Evolutionary conservation across 2,888 invertebrate genomes (phyloP), one percentile per base, ranked within the genome.

Genomic region (Eristalinus sepulchralis): DNA sequence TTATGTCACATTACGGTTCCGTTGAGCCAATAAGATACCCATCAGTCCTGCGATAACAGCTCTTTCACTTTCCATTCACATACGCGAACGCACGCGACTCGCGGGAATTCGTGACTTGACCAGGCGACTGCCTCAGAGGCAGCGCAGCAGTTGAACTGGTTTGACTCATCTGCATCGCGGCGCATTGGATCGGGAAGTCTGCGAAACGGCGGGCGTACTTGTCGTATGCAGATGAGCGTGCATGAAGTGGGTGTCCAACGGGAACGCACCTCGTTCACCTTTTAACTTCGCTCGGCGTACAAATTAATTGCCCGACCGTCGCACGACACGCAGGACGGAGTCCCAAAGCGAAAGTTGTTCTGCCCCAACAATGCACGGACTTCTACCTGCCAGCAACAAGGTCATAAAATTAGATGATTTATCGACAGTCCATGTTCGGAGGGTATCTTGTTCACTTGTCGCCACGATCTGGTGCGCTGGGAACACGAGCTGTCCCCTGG

Each of bases 1-100:
- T 79, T 83, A 79, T 83, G 83, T 79, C 83, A 83, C 79, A 73
- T 79, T 83, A 78, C 78, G 78, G 83, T 72, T 64, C 34, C 47
- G 36, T 47, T 47, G 47, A 47, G 47, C 70, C 59, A 75, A 80
- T 78, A 80, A 75, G 79, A 62, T 17, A 57, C 20, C 47, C 79
- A 59, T 75, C 75, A 55, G 64, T 83, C 79, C 83, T 83, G 68
- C 60, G 39, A 73, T 3, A 9, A 11, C 78, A 73, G 57, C 47
- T 78, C 62, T 36, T 34, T 36, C 83, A 83, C 80, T 83, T 80
- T 83, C 83, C 47, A 47, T 47, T 79, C 22, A 47, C 34, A 64
- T 31, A 82, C 67, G 2, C 2, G 5, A 27, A 76, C 55, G 53
- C 68, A 70, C 66, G 24, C 55, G 83, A 31, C 60, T 70, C 73